Base-by-base conservation (phyloP, 2,113 vertebrate genomes). In the Arizona elegans region DNA sequence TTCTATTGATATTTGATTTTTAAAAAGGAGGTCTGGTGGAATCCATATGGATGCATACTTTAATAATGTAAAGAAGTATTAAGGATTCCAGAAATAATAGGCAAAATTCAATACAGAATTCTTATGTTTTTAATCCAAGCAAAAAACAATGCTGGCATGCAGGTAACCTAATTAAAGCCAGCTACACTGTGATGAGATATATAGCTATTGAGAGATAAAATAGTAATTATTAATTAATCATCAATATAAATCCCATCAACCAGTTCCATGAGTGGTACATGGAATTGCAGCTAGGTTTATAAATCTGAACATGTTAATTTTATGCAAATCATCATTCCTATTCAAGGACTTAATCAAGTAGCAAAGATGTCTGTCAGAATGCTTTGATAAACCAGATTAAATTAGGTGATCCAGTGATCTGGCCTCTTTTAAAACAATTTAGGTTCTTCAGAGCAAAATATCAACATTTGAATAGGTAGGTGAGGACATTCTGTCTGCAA, bases 391-490 rank as follows among this genome's bases (percentile, higher is more conserved):
- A n/a, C 26, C 62, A 70, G 26, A 50, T 47, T 38, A 50, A 24
- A 10, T 17, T n/a, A 50, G 47, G 0, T 55, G 7, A 8, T 8
- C 50, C 29, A 55, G n/a, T 54, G n/a, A n/a, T 53, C 33, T 59
- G 11, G 21, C 21, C 33, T 89, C 11, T 13, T 26, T 89, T 89
- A 59, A 59, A 38, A 10, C 33, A 59, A 11, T 38, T 47, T 89
- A 58, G 38, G 38, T 70, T 15, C 47, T 70, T 90, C 59, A 52
- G 65, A 90, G 58, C 29, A 52, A 29, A 33, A 43, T 50, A 47
- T 53, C 47, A 90, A 33, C 10, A 96, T 92, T 87, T 92, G 95
- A 96, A 96, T 93, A 95, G 50, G 56, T 86, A 70, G 1, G 90
- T 94, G 94, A 90, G 93, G 95, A 93, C 93, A 87, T 0, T 0